These are phyloP conservation scores for Tetranychus urticae DNA, from an alignment of 1,140 invertebrate species.

Conservation along the genomic window DNA sequence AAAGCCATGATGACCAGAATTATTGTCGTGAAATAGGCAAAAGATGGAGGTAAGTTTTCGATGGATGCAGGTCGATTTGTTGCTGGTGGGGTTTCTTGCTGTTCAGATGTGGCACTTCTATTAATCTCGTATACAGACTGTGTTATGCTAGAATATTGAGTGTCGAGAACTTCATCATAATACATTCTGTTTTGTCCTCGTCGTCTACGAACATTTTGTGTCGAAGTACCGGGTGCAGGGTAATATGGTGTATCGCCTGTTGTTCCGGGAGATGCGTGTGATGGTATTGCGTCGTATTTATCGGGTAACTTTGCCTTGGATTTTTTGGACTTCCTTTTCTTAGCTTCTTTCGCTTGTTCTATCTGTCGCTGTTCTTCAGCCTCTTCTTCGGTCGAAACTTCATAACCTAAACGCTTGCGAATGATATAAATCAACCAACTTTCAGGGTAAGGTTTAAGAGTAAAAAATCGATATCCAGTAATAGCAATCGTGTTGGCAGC, in stretches of 20 bases:
- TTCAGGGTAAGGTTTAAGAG: not conserved
- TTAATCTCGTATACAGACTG: not conserved
- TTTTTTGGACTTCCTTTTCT: not conserved
- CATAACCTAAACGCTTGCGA: not conserved
- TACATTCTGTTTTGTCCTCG: not conserved
- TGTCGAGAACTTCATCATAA: not conserved
- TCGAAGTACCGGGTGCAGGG: not conserved
- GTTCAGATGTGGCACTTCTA: not conserved
- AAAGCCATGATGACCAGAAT: not conserved
- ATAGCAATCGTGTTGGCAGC: constrained; percentile 31
- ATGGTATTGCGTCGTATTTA: not conserved
- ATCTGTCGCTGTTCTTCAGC: not conserved
- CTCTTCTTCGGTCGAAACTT: not conserved
- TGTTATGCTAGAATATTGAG: constrained; percentile 1
- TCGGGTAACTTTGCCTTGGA: not conserved
- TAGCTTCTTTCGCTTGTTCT: not conserved
- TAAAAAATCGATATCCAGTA: no score
- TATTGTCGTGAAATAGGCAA: not conserved
- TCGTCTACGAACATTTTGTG: not conserved
- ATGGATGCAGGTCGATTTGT: not conserved
- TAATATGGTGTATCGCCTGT: no score
- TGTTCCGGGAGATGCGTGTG: not conserved
- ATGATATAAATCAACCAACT: not conserved
- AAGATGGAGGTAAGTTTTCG: not conserved
- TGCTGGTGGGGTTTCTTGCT: not conserved